Conservation (phyloP, 1,140 invertebrate genomes). For the Drosophila quadrilineata region DNA sequence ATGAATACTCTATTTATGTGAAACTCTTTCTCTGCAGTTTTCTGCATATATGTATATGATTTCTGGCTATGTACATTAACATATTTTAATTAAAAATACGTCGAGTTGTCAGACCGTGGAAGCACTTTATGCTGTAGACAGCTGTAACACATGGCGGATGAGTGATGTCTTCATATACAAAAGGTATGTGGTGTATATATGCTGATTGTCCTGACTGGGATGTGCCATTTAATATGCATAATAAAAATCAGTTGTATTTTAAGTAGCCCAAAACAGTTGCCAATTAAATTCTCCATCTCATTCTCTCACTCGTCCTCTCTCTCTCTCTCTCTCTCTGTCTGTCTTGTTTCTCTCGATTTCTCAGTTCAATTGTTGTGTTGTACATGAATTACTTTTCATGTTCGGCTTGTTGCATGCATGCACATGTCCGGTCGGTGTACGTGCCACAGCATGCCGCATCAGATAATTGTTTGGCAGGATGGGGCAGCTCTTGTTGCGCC, state of each 20-base stretch:
- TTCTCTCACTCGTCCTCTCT: not conserved
- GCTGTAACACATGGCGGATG: constrained; percentile 60
- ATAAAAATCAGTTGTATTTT: constrained; percentile 47
- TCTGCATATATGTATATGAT: not conserved
- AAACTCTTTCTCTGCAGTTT: no score
- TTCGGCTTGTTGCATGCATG: constrained; percentile 38
- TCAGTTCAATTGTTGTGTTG: no score
- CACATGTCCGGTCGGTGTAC: constrained; percentile 62
- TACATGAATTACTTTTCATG: not conserved
- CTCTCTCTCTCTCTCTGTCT: no score
- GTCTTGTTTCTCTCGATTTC: no score
- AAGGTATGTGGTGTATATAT: not conserved
- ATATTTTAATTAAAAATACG: constrained; percentile 73
- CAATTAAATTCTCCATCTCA: constrained; percentile 31
- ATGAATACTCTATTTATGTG: no score
- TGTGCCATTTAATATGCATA: constrained; percentile 48
- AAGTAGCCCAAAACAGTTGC: constrained; percentile 14
- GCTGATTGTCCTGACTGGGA: no score
- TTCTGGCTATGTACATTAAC: constrained; percentile 44
- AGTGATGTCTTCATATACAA: constrained; percentile 48
- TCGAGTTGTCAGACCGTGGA: constrained; percentile 6
- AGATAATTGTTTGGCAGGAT: constrained; percentile 45
- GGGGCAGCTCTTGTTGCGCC: constrained; percentile 20
- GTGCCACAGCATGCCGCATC: no score
- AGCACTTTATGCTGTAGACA: constrained; percentile 5